Base-by-base conservation (phyloP, 1,140 invertebrate genomes). In the Chrysomallon squamiferum region DNA sequence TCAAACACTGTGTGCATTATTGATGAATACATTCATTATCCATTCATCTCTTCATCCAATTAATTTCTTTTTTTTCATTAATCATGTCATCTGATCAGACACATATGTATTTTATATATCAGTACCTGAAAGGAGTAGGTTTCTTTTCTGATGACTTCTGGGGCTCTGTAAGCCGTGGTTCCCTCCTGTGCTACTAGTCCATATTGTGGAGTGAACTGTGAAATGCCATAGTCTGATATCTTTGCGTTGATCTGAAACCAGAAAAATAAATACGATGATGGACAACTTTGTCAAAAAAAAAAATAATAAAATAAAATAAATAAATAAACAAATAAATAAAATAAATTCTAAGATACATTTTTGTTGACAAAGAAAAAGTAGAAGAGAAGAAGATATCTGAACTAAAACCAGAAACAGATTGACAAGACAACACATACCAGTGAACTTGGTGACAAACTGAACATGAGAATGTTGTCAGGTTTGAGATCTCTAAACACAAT, bases 161-260 rank as follows among this genome's bases (percentile, higher is more conserved):
- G 82, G 0, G 82, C 82, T 52, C 78, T 62, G 62, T 78, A 84
- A 13, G 75, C 81, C n/a, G 75, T 74, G 13, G 82, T 83, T 2
- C 82, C 82, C 62, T 84, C 79, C 57, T 80, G 76, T 18, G 75
- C 68, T 18, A 57, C 68, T 18, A 83, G 66, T 9, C 81, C 81
- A 65, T 77, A 76, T 7, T 74, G 67, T n/a, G 77, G 74, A 6
- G 77, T 74, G 60, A 82, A 77, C 61, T 79, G 69, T 0, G 82
- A 76, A 54, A 84, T 84, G 0, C 82, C 82, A 69, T 84, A 84
- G 60, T 84, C 82, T 1, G 82, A 75, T 29, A 84, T 77, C 72
- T 84, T 84, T 7, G 77, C 82, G 71, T 83, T 84, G 32, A 84
- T 72, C 82, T 84, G 63, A 6, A 73, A 56, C 27, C 32, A 62